Evolutionary conservation across 1,140 invertebrate species (phyloP).

Genomic region (Temnothorax longispinosus): DNA sequence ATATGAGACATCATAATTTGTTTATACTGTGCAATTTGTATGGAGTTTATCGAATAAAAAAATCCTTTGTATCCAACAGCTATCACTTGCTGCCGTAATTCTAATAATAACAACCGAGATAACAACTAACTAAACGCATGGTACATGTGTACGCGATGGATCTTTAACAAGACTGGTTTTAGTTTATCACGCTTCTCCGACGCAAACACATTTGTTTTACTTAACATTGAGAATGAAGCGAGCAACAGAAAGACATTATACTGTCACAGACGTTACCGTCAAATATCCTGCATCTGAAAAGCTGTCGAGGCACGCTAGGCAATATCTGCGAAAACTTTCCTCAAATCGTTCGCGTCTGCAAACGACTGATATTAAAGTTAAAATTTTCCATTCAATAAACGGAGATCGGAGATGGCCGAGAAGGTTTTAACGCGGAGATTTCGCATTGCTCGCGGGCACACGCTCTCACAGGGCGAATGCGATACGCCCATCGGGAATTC

Average conservation of each 20-base stretch:
- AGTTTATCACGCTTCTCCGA: neutral
- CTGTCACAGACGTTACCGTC: neutral
- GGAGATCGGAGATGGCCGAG: neutral
- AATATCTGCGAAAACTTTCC: neutral
- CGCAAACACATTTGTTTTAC: too few relatives aligned
- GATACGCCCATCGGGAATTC: conserved; percentile 43
- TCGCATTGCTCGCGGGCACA: neutral
- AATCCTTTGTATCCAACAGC: neutral
- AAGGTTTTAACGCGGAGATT: conserved; percentile 15
- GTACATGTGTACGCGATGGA: neutral
- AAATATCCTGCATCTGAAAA: neutral
- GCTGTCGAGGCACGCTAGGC: neutral
- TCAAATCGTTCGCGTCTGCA: neutral
- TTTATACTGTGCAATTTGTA: neutral
- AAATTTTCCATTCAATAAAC: conserved; percentile 40
- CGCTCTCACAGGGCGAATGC: neutral
- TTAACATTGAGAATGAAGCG: neutral
- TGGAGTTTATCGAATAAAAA: neutral
- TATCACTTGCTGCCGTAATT: neutral
- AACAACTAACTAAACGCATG: neutral
- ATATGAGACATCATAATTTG: neutral
- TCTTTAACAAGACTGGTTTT: neutral
- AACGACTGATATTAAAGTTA: conserved; percentile 15
- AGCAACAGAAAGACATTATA: neutral
- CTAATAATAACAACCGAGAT: neutral